Conservation (phyloP, 2,113 vertebrate species). For the Bombycilla garrulus region DNA sequence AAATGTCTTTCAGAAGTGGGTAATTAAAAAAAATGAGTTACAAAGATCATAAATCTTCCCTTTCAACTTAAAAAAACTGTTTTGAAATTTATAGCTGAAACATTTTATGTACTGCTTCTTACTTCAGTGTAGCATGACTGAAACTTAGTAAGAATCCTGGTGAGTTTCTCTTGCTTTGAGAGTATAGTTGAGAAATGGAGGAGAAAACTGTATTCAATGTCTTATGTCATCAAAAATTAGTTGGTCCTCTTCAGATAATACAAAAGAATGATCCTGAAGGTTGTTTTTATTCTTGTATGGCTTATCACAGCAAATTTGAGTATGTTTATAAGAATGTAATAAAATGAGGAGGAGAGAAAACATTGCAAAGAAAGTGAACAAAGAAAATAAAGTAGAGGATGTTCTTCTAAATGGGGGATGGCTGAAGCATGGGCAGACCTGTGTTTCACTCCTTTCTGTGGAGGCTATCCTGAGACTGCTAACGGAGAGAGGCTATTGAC, state of each 20-base stretch:
- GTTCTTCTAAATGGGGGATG: background rate
- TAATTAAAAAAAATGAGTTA: background rate
- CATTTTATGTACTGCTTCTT: background rate
- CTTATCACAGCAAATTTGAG: background rate
- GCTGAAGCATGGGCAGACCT: background rate
- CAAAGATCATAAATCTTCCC: background rate
- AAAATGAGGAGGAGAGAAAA: background rate
- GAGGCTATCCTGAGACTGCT: background rate
- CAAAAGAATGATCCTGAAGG: background rate
- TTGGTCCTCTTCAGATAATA: background rate
- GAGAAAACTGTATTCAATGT: background rate
- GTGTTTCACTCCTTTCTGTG: background rate
- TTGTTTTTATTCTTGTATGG: background rate
- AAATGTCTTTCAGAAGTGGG: background rate
- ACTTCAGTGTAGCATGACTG: background rate
- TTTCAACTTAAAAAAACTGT: background rate
- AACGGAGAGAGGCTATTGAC: background rate
- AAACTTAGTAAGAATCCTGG: background rate
- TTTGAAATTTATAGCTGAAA: background rate
- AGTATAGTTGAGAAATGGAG: background rate
- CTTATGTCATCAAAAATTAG: background rate
- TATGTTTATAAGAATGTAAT: background rate
- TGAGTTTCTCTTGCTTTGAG: background rate
- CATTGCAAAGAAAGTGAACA: background rate
- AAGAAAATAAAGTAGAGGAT: background rate